A percentile compares a stretch with the other conserved stretches of the same genome.
Evolutionary conservation across 2,113 vertebrate species (phyloP).

Genomic region (Saccopteryx bilineata): DNA sequence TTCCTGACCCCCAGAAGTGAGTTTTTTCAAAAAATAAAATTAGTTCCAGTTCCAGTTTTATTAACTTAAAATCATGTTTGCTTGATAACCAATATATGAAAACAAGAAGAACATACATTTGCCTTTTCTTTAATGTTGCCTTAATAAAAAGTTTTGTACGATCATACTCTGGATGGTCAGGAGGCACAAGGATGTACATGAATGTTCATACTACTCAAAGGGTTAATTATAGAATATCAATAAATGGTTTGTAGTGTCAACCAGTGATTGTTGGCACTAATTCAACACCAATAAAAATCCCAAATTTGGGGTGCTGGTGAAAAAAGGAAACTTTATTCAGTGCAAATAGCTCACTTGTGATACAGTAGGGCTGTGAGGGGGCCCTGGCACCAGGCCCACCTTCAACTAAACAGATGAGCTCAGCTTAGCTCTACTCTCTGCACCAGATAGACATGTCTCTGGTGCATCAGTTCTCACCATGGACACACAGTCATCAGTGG

Average conservation of each 20-base stretch:
- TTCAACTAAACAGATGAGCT: neutral
- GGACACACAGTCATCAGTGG: neutral
- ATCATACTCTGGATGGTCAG: too few relatives aligned
- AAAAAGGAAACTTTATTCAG: neutral
- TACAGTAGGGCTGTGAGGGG: neutral
- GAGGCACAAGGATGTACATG: too few relatives aligned
- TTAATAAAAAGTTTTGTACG: too few relatives aligned
- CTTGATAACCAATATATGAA: too few relatives aligned
- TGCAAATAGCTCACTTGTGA: neutral
- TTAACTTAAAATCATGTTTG: too few relatives aligned
- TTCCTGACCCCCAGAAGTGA: too few relatives aligned
- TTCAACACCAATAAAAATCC: neutral
- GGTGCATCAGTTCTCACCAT: neutral
- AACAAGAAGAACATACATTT: too few relatives aligned
- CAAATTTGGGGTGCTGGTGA: neutral
- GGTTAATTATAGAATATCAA: neutral
- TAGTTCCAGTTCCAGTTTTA: too few relatives aligned
- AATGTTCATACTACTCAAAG: too few relatives aligned
- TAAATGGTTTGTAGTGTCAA: neutral
- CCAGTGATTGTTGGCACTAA: neutral
- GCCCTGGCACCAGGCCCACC: neutral
- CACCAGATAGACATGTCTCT: neutral
- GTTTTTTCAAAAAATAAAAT: too few relatives aligned
- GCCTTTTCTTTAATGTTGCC: too few relatives aligned
- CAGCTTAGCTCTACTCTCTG: neutral